Percentiles rank a stretch among this genome's conserved stretches.
phyloP scores from a whole-genome alignment of 1,140 invertebrate genomes.

The Drosophila murphyi region DNA sequence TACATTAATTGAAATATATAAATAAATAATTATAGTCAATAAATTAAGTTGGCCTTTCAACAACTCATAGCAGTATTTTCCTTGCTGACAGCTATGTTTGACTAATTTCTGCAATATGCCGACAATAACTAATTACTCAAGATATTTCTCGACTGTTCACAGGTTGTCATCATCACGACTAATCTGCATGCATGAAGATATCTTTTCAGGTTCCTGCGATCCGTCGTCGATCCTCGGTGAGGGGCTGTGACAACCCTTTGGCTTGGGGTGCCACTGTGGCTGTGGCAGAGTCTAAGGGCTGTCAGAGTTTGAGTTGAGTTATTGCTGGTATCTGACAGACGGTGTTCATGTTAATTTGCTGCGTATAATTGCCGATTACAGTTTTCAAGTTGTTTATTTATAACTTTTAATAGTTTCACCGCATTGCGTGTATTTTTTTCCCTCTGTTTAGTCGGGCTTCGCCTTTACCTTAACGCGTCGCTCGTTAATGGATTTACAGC shows the following conservation, averaged over 20 bases:
- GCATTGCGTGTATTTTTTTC: conserved; percentile 1
- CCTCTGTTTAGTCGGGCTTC: background rate
- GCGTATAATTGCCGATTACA: conserved; percentile 51
- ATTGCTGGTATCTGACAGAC: conserved; percentile 30
- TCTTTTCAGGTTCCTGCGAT: conserved; percentile 4
- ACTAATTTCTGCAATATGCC: conserved; percentile 8
- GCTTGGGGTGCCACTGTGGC: conserved; percentile 3
- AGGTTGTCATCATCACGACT: background rate
- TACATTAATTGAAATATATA: no score
- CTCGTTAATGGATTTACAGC: conserved; percentile 67
- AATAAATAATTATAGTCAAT: no score
- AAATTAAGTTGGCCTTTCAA: background rate
- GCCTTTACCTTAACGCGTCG: no score
- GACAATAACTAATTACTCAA: conserved; percentile 31
- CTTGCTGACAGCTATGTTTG: background rate
- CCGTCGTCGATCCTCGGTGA: no score
- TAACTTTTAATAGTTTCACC: conserved; percentile 52
- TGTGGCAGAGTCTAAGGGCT: background rate
- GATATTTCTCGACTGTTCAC: conserved; percentile 9
- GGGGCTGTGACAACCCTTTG: conserved; percentile 16
- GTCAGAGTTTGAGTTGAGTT: conserved; percentile 42
- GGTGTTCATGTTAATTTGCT: conserved; percentile 56
- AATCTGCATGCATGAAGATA: conserved; percentile 4
- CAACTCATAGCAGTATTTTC: background rate
- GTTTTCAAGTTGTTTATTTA: conserved; percentile 54